These are phyloP conservation scores for Spodoptera exigua DNA, from an alignment of 2,888 invertebrate genomes.

Conservation along the genomic window DNA sequence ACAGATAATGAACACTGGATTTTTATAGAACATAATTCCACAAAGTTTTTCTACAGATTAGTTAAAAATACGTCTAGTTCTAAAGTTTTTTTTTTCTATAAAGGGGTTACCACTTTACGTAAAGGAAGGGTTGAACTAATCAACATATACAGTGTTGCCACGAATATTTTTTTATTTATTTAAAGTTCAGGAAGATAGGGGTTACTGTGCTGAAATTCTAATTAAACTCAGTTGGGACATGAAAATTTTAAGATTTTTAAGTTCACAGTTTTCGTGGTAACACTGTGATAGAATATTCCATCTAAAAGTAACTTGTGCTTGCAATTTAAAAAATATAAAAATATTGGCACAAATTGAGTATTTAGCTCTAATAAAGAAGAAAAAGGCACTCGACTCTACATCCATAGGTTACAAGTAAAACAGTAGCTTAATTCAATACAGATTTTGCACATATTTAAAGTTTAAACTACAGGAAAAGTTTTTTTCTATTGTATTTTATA, in stretches of 20 bases:
- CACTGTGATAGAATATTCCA: constrained; percentile 42
- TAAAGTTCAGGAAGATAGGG: constrained; percentile 5
- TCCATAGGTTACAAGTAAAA: constrained; percentile 44
- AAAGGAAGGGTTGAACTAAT: constrained; percentile 30
- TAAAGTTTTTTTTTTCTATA: constrained; percentile 23
- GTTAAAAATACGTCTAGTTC: constrained; percentile 30
- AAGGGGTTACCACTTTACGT: constrained; percentile 45
- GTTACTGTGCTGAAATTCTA: neutral
- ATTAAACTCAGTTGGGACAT: neutral
- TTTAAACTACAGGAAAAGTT: no score
- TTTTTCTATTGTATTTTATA: no score
- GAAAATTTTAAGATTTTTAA: neutral
- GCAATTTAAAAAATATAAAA: constrained; percentile 62
- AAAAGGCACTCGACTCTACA: constrained; percentile 66
- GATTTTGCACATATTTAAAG: no score
- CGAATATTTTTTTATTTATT: constrained; percentile 27
- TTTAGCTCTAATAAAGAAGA: constrained; percentile 67
- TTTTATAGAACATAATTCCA: constrained; percentile 49
- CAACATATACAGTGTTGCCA: constrained; percentile 36
- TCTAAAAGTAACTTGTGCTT: constrained; percentile 60
- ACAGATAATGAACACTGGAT: constrained; percentile 78
- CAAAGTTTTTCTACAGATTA: constrained; percentile 37
- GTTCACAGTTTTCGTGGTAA: constrained; percentile 32
- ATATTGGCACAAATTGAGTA: constrained; percentile 83
- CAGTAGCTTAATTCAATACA: constrained; percentile 1